Percentiles rank a stretch among this genome's conserved stretches.
phyloP scores from a whole-genome alignment of 2,888 invertebrate species.

The Arctia plantaginis region DNA sequence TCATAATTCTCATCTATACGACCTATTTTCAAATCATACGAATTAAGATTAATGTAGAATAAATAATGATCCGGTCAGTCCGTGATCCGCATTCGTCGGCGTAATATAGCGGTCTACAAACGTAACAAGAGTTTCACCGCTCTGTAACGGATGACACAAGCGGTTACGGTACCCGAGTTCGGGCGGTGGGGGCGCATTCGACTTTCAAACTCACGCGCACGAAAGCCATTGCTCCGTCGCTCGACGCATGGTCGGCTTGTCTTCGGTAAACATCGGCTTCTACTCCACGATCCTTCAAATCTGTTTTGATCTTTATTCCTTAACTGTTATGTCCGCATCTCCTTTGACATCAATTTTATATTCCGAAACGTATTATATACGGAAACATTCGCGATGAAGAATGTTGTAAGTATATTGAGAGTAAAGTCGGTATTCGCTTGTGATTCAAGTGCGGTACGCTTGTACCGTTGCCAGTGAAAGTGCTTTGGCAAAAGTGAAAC shows the following conservation, averaged over 20 bases:
- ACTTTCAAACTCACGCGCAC: slow-evolving; percentile 80
- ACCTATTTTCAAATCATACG: slow-evolving; percentile 32
- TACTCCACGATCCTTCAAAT: slow-evolving; percentile 31
- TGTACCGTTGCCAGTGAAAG: slow-evolving; percentile 83
- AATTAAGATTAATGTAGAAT: slow-evolving; percentile 38
- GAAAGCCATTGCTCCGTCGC: slow-evolving; percentile 59
- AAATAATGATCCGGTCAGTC: slow-evolving; percentile 55
- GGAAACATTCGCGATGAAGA: slow-evolving; percentile 37
- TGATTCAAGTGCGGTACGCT: slow-evolving; percentile 48
- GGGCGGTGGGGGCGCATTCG: slow-evolving; percentile 56
- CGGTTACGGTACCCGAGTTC: slow-evolving; percentile 76
- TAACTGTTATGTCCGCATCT: slow-evolving; percentile 49
- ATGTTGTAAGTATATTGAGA: slow-evolving; percentile 34
- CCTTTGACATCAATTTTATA: slow-evolving; percentile 36
- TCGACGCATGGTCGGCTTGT: slow-evolving; percentile 52
- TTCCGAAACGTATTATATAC: slow-evolving; percentile 32
- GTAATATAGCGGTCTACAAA: slow-evolving; percentile 76
- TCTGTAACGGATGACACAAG: slow-evolving; percentile 84
- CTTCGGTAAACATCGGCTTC: slow-evolving; percentile 64
- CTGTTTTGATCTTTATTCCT: slow-evolving; percentile 53
- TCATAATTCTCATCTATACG: slow-evolving; percentile 17
- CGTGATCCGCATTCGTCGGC: slow-evolving; percentile 57
- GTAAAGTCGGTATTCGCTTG: slow-evolving; percentile 62
- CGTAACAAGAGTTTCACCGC: slow-evolving; percentile 81
- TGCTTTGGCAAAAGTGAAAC: slow-evolving; percentile 83